Evolutionary conservation across 2,888 invertebrate genomes (phyloP), one percentile per base, ranked within the genome.

Genomic region (Troides aeacus): DNA sequence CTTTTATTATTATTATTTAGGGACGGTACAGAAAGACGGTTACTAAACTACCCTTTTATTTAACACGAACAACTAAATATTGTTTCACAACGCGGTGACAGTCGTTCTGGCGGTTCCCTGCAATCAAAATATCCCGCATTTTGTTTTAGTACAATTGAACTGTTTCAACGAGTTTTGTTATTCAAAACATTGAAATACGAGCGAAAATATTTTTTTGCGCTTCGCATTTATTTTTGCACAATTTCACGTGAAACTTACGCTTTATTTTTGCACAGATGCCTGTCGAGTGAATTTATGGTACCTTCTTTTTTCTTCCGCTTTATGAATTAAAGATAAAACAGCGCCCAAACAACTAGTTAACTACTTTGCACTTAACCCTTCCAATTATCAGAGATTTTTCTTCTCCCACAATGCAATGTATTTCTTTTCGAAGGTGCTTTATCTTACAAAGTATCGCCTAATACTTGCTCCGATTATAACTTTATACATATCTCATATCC

Each of bases 171-270:
- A 59, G 17, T 50, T 50, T 15, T 18, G 1, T 57, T 21, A 21
- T 21, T 21, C n/a, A n/a, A 57, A 57, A 57, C 15, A 50, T 39
- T 8, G 10, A 57, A 8, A 57, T 57, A 21, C n/a, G 6, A 10
- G 57, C 18, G 10, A 56, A n/a, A 21, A 21, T 21, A 57, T 21
- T 39, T 10, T 10, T 62, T 68, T 10, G 15, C 60, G 66, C 66
- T 63, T 68, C 39, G 59, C 59, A 36, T 53, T 53, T 42, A 60
- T 8, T 59, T 46, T 69, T 62, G 68, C 68, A 50, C 64, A 64
- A 15, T 46, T 56, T 53, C 68, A 68, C 30, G 18, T 50, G n/a
- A 6, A 30, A 58, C 12, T 30, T 59, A 30, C 56, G 46, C 62
- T 68, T 67, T 24, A 59, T 62, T 30, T 63, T 23, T 61, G 39